phyloP scores from a whole-genome alignment of 2,113 vertebrate species.

The Maccullochella peelii region DNA sequence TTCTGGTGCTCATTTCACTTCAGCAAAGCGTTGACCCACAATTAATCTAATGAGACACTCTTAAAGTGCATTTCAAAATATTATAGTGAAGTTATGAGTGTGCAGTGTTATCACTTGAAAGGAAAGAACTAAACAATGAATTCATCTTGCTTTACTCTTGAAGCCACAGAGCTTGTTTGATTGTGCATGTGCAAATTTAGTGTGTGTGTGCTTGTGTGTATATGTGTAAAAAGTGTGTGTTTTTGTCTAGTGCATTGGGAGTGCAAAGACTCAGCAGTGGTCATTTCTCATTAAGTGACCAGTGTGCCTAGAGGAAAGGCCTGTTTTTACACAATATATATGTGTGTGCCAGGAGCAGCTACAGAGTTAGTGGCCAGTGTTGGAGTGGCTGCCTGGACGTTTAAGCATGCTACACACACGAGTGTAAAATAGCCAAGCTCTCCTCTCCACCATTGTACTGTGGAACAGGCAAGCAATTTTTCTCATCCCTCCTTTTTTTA shows the following conservation, averaged over 20 bases:
- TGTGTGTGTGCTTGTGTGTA: slow-evolving; percentile 6
- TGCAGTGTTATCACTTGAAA: slow-evolving; percentile 29
- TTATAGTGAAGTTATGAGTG: slow-evolving; percentile 5
- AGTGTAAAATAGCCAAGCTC: slow-evolving; percentile 47
- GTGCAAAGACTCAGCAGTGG: slow-evolving; percentile 54
- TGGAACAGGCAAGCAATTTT: slow-evolving; percentile 74
- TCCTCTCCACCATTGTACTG: slow-evolving; percentile 49
- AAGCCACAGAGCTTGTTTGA: slow-evolving; percentile 16
- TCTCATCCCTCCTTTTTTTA: slow-evolving; percentile 74
- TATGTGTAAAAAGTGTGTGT: slow-evolving; percentile 19
- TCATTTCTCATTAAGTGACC: slow-evolving; percentile 70
- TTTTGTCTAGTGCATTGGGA: slow-evolving; percentile 15
- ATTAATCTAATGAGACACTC: slow-evolving; percentile 20
- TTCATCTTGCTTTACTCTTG: slow-evolving; percentile 12
- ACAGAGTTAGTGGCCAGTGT: slow-evolving; percentile 33
- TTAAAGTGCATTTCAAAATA: slow-evolving; percentile 26
- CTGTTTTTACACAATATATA: slow-evolving; percentile 32
- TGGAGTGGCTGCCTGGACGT: slow-evolving; percentile 43
- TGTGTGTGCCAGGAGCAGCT: slow-evolving; percentile 43
- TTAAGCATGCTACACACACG: slow-evolving; percentile 65
- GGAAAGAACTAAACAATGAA: slow-evolving; percentile 7
- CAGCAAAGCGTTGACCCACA: background rate
- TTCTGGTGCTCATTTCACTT: background rate
- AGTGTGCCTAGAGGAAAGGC: slow-evolving; percentile 43
- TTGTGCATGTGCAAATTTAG: slow-evolving; percentile 18